Percentiles rank a stretch among this genome's conserved stretches.
phyloP scores from a whole-genome alignment of 2,113 vertebrate species.

The Oxyruncus cristatus region DNA sequence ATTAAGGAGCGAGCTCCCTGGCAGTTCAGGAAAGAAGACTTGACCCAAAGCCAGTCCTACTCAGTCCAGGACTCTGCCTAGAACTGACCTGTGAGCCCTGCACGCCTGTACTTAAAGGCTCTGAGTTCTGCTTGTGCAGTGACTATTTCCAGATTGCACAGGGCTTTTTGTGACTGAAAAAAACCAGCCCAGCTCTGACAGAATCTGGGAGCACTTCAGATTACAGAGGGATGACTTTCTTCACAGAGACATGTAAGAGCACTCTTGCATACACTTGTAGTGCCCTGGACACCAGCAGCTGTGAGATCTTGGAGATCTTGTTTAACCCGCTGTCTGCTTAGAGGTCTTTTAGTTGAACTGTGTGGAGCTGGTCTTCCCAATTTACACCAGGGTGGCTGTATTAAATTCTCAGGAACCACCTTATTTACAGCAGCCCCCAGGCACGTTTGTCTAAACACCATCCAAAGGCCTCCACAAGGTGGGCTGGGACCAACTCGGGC shows the following conservation, averaged over 20 bases:
- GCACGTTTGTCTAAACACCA: background rate
- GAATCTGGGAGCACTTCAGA: background rate
- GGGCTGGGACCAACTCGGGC: background rate
- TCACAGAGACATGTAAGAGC: background rate
- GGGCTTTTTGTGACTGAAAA: background rate
- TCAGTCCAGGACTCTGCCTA: background rate
- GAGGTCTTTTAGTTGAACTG: background rate
- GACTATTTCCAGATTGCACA: background rate
- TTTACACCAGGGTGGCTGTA: background rate
- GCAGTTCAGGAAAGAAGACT: background rate
- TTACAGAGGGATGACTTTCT: background rate
- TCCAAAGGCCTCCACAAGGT: rapidly evolving
- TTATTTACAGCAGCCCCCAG: no score
- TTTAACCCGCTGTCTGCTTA: background rate
- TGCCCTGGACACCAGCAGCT: background rate
- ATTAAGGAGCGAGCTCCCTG: background rate
- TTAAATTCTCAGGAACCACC: background rate
- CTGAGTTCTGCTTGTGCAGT: background rate
- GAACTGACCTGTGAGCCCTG: rapidly evolving
- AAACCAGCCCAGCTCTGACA: background rate
- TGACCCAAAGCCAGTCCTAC: background rate
- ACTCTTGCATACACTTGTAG: rapidly evolving
- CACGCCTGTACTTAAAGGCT: no score
- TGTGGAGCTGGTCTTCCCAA: background rate
- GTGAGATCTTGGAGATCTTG: background rate